phyloP scores from a whole-genome alignment of 2,888 invertebrate genomes.

The Hirtodrosophila cameraria region DNA sequence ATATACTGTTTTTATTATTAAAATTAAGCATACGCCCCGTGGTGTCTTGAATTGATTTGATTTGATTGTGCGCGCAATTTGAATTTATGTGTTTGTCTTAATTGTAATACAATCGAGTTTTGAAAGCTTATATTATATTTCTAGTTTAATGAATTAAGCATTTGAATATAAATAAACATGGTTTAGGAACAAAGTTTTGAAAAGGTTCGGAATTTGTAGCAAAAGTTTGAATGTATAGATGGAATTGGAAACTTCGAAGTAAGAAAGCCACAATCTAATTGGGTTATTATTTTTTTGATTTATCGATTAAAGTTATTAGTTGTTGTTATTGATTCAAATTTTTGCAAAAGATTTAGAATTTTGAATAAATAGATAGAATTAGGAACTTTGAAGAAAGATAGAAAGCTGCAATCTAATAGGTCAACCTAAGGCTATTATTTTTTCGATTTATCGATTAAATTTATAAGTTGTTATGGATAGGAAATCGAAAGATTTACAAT shows the following conservation, averaged over 20 bases:
- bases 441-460: too few relatives aligned
- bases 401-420: too few relatives aligned
- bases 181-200: constrained; percentile 18
- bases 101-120: constrained; percentile 51
- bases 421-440: too few relatives aligned
- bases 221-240: too few relatives aligned
- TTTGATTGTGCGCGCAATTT: constrained; percentile 40
- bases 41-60: constrained; percentile 71
- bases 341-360: too few relatives aligned
- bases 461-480: too few relatives aligned
- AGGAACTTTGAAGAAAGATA: too few relatives aligned
- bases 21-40: constrained; percentile 74
- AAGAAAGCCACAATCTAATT: not conserved
- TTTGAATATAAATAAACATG: constrained; percentile 23
- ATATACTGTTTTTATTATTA: constrained; percentile 33
- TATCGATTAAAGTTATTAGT: not conserved
- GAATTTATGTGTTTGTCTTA: constrained; percentile 28
- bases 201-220: constrained; percentile 18
- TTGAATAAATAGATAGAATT: too few relatives aligned
- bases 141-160: constrained; percentile 22
- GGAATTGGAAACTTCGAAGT: not conserved
- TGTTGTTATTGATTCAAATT: not conserved
- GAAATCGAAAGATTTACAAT: too few relatives aligned
- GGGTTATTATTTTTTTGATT: not conserved
- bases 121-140: constrained; percentile 13